These are phyloP conservation scores for Drosophila bocki DNA, from an alignment of 1,140 invertebrate species.

Conservation along the genomic window DNA sequence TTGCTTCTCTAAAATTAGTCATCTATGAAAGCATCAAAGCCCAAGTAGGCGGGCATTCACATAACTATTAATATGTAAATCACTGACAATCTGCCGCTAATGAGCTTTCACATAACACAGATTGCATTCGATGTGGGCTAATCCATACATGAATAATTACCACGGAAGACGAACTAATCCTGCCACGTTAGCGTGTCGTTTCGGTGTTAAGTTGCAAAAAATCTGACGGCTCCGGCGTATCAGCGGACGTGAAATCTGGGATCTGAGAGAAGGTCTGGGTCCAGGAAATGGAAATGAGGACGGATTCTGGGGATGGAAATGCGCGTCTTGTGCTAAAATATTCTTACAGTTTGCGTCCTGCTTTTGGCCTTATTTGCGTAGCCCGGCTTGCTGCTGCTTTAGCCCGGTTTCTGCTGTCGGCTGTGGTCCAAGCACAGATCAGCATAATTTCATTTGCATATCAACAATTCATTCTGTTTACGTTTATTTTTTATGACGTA, in stretches of 20 bases:
- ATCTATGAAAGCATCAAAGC: slow-evolving; percentile 4
- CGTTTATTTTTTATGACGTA: slow-evolving; percentile 68
- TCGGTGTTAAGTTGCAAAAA: slow-evolving; percentile 37
- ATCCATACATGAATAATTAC: slow-evolving; percentile 56
- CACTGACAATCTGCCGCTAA: slow-evolving; percentile 45
- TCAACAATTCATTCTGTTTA: slow-evolving; percentile 69
- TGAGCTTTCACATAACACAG: slow-evolving; percentile 48
- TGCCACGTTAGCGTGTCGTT: slow-evolving; percentile 31
- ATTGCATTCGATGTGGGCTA: slow-evolving; percentile 44
- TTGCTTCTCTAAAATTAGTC: neutral
- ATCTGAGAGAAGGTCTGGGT: slow-evolving; percentile 13
- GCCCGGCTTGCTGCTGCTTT: slow-evolving; percentile 12
- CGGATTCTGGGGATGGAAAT: neutral
- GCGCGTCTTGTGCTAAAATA: slow-evolving; percentile 37
- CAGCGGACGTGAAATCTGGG: slow-evolving; percentile 36
- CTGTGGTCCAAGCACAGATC: slow-evolving; percentile 54
- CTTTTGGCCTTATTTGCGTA: slow-evolving; percentile 23
- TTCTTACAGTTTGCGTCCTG: slow-evolving; percentile 33
- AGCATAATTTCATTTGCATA: slow-evolving; percentile 70
- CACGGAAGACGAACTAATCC: slow-evolving; percentile 31
- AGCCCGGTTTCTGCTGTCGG: slow-evolving; percentile 11
- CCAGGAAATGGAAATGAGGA: slow-evolving; percentile 45
- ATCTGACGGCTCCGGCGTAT: slow-evolving; percentile 25
- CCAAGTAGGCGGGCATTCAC: slow-evolving; percentile 5
- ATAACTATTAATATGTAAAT: slow-evolving; percentile 52